Percentiles rank a stretch among this genome's conserved stretches.
Conservation (phyloP, 2,113 vertebrate species). For the Platichthys flesus region DNA sequence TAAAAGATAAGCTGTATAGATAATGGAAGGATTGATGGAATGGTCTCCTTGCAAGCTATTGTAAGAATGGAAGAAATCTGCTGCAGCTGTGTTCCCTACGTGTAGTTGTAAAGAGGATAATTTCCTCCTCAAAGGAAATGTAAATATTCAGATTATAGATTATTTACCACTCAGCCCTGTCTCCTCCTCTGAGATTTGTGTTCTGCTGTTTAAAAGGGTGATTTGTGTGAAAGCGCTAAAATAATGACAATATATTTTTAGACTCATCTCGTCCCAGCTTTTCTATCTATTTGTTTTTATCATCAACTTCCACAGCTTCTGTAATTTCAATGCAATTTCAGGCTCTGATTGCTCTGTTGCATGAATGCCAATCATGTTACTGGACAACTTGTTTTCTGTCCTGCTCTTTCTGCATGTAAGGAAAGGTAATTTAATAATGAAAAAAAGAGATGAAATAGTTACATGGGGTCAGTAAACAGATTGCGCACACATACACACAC, state of each 20-base stretch:
- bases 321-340: constrained; percentile 83
- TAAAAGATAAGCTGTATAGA: too few species aligned
- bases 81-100: constrained; percentile 3
- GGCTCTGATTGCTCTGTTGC: constrained; percentile 78
- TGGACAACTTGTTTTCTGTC: constrained; percentile 60
- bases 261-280: constrained; percentile 49
- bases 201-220: constrained; percentile 58
- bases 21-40: neutral
- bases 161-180: constrained; percentile 24
- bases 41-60: neutral
- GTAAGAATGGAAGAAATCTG: neutral
- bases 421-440: constrained; percentile 56
- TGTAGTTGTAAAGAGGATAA: constrained; percentile 2
- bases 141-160: constrained; percentile 43
- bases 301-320: constrained; percentile 72
- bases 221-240: constrained; percentile 69
- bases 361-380: constrained; percentile 77
- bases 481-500: neutral
- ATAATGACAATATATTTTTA: constrained; percentile 77
- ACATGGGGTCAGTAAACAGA: constrained; percentile 38
- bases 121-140: constrained; percentile 50
- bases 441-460: constrained; percentile 57
- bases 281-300: constrained; percentile 64
- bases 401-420: constrained; percentile 50
- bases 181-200: constrained; percentile 38